Evolutionary conservation across 2,113 vertebrate genomes (phyloP).

Genomic region (Oplegnathus fasciatus): DNA sequence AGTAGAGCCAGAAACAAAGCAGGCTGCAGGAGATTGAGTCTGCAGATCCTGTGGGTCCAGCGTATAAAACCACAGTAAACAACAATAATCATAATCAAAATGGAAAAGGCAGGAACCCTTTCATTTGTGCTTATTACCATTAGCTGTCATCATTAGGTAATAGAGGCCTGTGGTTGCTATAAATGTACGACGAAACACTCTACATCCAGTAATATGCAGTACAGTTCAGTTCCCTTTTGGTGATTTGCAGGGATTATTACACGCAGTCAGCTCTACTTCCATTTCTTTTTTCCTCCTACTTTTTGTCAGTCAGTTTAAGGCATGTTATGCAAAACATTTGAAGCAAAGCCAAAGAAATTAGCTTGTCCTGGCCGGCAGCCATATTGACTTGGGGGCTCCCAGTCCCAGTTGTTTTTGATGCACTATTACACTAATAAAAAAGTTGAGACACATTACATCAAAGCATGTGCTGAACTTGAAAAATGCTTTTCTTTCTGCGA

Average conservation of each 20-base stretch:
- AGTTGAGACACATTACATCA: slow-evolving; percentile 51
- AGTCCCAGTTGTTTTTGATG: slow-evolving; percentile 72
- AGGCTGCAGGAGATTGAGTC: slow-evolving; percentile 59
- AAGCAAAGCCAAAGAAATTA: slow-evolving; percentile 74
- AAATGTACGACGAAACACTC: background rate
- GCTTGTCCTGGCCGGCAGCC: slow-evolving; percentile 72
- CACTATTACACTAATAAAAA: slow-evolving; percentile 55
- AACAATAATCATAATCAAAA: slow-evolving; percentile 45
- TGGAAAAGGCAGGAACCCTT: slow-evolving; percentile 38
- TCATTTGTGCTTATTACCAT: slow-evolving; percentile 57
- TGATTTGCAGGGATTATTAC: slow-evolving; percentile 32
- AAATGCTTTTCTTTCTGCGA: slow-evolving; percentile 25
- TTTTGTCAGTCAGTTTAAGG: slow-evolving; percentile 55
- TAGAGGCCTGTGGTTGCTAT: slow-evolving; percentile 26
- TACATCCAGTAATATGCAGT: background rate
- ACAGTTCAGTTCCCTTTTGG: background rate
- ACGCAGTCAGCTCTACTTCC: slow-evolving; percentile 9
- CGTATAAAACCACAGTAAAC: slow-evolving; percentile 55
- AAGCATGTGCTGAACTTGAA: slow-evolving; percentile 46
- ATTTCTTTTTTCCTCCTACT: background rate
- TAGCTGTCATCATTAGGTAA: slow-evolving; percentile 53
- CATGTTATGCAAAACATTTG: slow-evolving; percentile 68
- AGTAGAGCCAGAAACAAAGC: slow-evolving; percentile 70
- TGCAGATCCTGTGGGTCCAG: slow-evolving; percentile 49
- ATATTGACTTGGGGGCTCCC: slow-evolving; percentile 68